These are phyloP conservation scores for Penaeus vannamei DNA, from an alignment of 1,140 invertebrate species.

Conservation along the genomic window DNA sequence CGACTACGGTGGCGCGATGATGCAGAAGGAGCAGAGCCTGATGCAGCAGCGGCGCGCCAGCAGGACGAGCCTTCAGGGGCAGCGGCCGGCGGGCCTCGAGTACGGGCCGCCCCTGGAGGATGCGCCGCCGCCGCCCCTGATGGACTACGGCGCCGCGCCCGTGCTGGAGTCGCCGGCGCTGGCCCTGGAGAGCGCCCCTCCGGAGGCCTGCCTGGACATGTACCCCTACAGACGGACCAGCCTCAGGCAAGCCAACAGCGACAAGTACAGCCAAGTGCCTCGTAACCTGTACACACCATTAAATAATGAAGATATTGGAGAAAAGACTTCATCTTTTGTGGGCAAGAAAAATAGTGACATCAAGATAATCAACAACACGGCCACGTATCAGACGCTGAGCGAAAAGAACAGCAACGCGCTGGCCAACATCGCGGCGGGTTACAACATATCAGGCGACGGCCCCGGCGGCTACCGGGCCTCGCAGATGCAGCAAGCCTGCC, in stretches of 20 bases:
- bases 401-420: constrained; percentile 65
- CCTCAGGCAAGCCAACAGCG: constrained; percentile 27
- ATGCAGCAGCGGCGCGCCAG: constrained; percentile 54
- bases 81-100: constrained; percentile 37
- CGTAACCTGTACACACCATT: constrained; percentile 62
- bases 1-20: constrained; percentile 69
- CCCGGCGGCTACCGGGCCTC: constrained; percentile 17
- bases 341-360: constrained; percentile 58
- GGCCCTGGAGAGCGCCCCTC: constrained; percentile 20
- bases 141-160: constrained; percentile 6
- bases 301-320: constrained; percentile 56
- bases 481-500: not conserved
- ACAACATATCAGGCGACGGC: constrained; percentile 60
- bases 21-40: constrained; percentile 67
- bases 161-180: not conserved
- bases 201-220: not conserved
- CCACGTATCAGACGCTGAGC: constrained; percentile 42
- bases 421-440: constrained; percentile 53
- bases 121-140: constrained; percentile 35
- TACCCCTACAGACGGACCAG: constrained; percentile 50
- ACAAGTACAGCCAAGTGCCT: constrained; percentile 66
- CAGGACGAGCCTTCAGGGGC: constrained; percentile 43
- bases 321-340: constrained; percentile 45
- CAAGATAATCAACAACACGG: constrained; percentile 64
- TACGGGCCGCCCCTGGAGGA: constrained; percentile 49